Percentiles rank a stretch among this genome's conserved stretches.
phyloP scores from a whole-genome alignment of 1,140 invertebrate species.

The Frieseomelitta varia region DNA sequence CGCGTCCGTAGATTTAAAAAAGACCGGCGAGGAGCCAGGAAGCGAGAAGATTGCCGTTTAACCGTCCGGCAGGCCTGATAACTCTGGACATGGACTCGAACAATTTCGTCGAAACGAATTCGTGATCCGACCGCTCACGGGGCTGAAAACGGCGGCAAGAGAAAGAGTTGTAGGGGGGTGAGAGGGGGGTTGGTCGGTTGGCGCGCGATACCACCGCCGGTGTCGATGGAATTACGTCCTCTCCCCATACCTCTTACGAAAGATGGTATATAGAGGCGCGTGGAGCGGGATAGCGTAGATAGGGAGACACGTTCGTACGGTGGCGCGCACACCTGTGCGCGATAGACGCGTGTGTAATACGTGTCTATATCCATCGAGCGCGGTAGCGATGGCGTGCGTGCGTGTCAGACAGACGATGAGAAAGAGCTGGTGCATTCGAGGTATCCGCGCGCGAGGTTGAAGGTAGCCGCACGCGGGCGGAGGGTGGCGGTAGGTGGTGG shows the following conservation, averaged over 20 bases:
- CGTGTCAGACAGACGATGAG: slow-evolving; percentile 75
- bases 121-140: slow-evolving; percentile 53
- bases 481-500: background rate
- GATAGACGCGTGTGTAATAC: slow-evolving; percentile 27
- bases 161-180: background rate
- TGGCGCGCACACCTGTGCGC: background rate
- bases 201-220: slow-evolving; percentile 61
- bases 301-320: slow-evolving; percentile 7
- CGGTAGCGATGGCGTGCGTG: slow-evolving; percentile 70
- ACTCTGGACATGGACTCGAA: slow-evolving; percentile 61
- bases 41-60: slow-evolving; percentile 49
- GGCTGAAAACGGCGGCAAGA: slow-evolving; percentile 2
- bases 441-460: slow-evolving; percentile 64
- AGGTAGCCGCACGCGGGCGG: slow-evolving; percentile 46
- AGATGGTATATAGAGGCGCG: slow-evolving; percentile 55
- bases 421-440: slow-evolving; percentile 73
- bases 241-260: slow-evolving; percentile 53
- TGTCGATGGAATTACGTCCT: slow-evolving; percentile 68
- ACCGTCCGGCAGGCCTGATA: slow-evolving; percentile 54
- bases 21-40: background rate
- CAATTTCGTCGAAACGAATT: slow-evolving; percentile 67
- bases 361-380: slow-evolving; percentile 58
- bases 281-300: slow-evolving; percentile 1
- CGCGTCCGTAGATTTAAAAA: background rate
- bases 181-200: slow-evolving; percentile 38